Percentiles rank a stretch among this genome's conserved stretches.
Conservation (phyloP, 2,888 invertebrate species). For the Sesia bembeciformis region DNA sequence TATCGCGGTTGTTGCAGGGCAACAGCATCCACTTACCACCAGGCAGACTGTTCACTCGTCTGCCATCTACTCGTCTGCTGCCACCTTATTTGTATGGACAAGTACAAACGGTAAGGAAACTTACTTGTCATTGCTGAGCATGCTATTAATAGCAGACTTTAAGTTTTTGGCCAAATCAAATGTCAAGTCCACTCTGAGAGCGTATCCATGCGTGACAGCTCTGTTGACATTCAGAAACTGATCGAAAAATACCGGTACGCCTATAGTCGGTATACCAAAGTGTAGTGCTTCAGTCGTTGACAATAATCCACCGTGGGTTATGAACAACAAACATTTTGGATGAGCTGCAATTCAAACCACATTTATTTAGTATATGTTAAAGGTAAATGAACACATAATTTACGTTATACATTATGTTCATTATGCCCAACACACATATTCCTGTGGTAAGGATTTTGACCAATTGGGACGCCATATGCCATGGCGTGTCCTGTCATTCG, state of each 20-base stretch:
- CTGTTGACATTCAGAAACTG: slow-evolving; percentile 41
- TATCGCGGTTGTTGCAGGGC: too few relatives aligned
- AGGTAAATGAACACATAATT: neutral
- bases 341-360: slow-evolving; percentile 25
- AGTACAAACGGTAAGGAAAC: neutral
- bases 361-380: too few relatives aligned
- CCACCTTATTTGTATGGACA: too few relatives aligned
- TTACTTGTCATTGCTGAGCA: slow-evolving; percentile 42
- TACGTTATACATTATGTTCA: neutral
- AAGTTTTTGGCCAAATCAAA: slow-evolving; percentile 29
- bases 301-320: slow-evolving; percentile 50
- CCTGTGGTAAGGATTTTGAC: too few relatives aligned
- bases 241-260: slow-evolving; percentile 43
- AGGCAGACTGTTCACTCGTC: too few relatives aligned
- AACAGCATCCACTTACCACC: too few relatives aligned
- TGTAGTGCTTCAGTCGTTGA: slow-evolving; percentile 49
- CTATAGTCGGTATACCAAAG: slow-evolving; percentile 49
- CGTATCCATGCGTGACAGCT: slow-evolving; percentile 36
- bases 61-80: too few relatives aligned
- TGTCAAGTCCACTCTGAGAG: slow-evolving; percentile 24
- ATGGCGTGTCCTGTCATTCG: too few relatives aligned
- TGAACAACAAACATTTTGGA: slow-evolving; percentile 40
- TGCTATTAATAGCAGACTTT: slow-evolving; percentile 27
- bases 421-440: neutral
- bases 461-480: too few relatives aligned